Conservation (phyloP, 2,797 vertebrate genomes). For the Poeciliopsis turneri region DNA sequence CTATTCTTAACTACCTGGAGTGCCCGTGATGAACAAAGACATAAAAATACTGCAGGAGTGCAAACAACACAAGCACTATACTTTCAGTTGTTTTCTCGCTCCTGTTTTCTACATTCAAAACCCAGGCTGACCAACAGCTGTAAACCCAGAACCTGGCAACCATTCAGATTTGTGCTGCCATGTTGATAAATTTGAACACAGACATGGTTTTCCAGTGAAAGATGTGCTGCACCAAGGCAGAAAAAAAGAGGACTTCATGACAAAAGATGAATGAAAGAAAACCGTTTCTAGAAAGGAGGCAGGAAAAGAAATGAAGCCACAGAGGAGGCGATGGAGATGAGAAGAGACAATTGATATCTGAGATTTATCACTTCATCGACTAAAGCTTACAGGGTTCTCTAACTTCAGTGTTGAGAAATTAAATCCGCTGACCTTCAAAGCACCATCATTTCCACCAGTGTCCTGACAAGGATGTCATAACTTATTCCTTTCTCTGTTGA, state of each 20-base stretch:
- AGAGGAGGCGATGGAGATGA: conserved; percentile 32
- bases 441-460: conserved; percentile 51
- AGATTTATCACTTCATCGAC: conserved; percentile 64
- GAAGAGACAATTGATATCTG: conserved; percentile 45
- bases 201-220: neutral
- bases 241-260: conserved; percentile 21
- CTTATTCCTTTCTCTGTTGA: conserved; percentile 33
- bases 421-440: conserved; percentile 62
- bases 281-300: conserved; percentile 6
- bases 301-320: conserved; percentile 10
- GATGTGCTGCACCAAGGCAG: too few relatives aligned
- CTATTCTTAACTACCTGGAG: conserved; percentile 11
- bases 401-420: conserved; percentile 60
- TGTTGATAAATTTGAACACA: conserved; percentile 12
- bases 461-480: conserved; percentile 47
- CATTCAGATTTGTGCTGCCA: neutral
- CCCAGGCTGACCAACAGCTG: neutral
- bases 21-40: conserved; percentile 26
- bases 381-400: conserved; percentile 48
- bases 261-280: conserved; percentile 34
- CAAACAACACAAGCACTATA: neutral
- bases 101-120: neutral
- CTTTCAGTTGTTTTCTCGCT: neutral
- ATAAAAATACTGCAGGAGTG: neutral
- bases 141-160: neutral